phyloP scores from a whole-genome alignment of 1,140 invertebrate genomes.

The Drosophila nebulosa region DNA sequence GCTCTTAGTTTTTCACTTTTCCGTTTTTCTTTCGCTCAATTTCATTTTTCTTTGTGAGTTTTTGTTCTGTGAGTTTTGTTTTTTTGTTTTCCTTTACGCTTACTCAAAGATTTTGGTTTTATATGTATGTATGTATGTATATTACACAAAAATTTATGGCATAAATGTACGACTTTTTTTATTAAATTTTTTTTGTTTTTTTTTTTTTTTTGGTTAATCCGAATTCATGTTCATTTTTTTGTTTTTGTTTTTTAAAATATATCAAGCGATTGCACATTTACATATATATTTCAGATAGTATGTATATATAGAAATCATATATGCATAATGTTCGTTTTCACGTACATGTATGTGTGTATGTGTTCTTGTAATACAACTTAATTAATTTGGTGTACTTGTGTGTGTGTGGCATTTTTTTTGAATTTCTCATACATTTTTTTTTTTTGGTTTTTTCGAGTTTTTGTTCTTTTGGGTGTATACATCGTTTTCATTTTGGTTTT shows the following conservation, averaged over 20 bases:
- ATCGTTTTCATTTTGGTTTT: constrained; percentile 41
- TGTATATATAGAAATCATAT: constrained; percentile 56
- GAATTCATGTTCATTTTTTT: constrained; percentile 46
- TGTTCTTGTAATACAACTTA: constrained; percentile 55
- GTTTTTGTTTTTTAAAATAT: constrained; percentile 55
- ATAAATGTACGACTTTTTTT: constrained; percentile 66
- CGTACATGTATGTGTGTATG: constrained; percentile 38
- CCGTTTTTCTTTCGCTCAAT: constrained; percentile 14
- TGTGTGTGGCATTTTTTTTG: constrained; percentile 14
- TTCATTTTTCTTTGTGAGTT: constrained; percentile 61
- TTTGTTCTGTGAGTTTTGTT: constrained; percentile 57
- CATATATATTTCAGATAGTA: constrained; percentile 46
- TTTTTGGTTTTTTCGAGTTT: constrained; percentile 26
- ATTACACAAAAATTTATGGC: constrained; percentile 74
- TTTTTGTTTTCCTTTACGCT: constrained; percentile 32
- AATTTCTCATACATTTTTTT: constrained; percentile 45
- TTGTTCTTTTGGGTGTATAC: constrained; percentile 56
- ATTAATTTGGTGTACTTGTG: constrained; percentile 39
- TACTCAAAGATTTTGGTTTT: constrained; percentile 37
- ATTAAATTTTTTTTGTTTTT: constrained; percentile 44
- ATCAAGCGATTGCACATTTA: constrained; percentile 61
- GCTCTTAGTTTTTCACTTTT: constrained; percentile 43
- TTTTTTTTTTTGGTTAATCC: constrained; percentile 45
- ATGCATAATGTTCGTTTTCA: constrained; percentile 23
- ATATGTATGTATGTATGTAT: constrained; percentile 40